Base-by-base conservation (phyloP, 2,888 invertebrate genomes). In the Oscheius onirici region DNA sequence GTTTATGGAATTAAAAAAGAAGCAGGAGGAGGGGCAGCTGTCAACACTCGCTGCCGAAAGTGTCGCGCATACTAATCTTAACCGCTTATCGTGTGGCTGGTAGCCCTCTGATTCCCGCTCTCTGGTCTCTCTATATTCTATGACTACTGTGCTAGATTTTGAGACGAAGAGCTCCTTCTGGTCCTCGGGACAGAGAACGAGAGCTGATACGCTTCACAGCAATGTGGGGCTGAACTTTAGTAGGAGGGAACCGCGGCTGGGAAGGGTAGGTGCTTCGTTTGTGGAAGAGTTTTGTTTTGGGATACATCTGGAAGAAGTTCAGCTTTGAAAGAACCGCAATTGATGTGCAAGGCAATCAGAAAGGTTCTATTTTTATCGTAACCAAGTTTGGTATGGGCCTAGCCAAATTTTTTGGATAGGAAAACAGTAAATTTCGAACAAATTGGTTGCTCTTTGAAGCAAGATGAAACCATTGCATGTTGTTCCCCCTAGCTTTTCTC, bases 11-110 rank as follows among this genome's bases (percentile, higher is more conserved):
- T 34, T 6, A 34, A 34, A 34, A 34, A 34, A 34, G 8, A 8
- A 34, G 34, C 5, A 34, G 34, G 34, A 34, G 34, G 34, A 34
- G 34, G 5, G 46, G 11, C 46, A 8, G 46, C 46, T 46, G 46
- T 46, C 46, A 46, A 5, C 22, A 34, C n/a, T n/a, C n/a, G n/a
- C n/a, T n/a, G n/a, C n/a, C n/a, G n/a, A 28, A 28, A 24, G 54
- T 55, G 54, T 28, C 51, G 66, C 54, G 66, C 66, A 66, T 66
- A 54, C 52, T 66, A 66, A 66, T 66, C 66, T 52, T 20, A 66
- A 40, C 52, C 66, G 66, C 66, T 66, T 66, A 66, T 66, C 66
- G 52, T 51, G n/a, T 34, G 26, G 22, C 58, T 52, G 52, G 52
- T 65, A 65, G 52, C 52, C 26, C 20, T 24, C 54, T 54, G 49